Evolutionary conservation across 2,888 invertebrate genomes (phyloP), one percentile per base, ranked within the genome.

Genomic region (Pandemis heparana): DNA sequence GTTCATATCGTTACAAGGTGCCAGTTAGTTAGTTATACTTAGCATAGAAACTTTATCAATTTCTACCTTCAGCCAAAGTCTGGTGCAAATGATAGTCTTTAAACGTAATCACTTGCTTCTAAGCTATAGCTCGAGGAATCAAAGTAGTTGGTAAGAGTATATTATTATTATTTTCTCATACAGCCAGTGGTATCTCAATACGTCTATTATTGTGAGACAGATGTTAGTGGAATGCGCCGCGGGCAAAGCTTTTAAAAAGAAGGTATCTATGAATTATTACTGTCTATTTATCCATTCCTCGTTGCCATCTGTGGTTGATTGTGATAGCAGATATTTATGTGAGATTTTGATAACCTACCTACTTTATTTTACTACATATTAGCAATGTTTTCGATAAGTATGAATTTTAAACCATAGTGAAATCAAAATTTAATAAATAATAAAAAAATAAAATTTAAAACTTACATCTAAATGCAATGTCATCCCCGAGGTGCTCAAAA

Each of bases 171-270:
- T 74, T 69, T 56, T 70, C 68, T 64, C 61, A 74, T 65, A 65
- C 70, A 74, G 70, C 74, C 75, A 67, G 75, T 77, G 80, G 82
- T 79, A 81, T 86, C 85, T 87, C 85, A 86, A 88, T 87, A 84
- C 83, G 84, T 86, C 84, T 84, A 86, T 87, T 88, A 89, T 86
- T 81, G 77, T 77, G 83, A 84, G 83, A 84, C 81, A 80, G 80
- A 82, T 83, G 83, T 85, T 82, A 82, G 78, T 46, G 63, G 80
- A 78, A 78, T 75, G 77, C 74, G 87, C 89, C 85, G 70, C 78
- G 72, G 84, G 90, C 87, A 68, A 77, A 51, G 64, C 64, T 74
- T 65, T 74, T 60, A 65, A 74, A 73, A 73, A 73, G 63, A 73
- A 68, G 68, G 59, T 53, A 70, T 74, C 60, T 65, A 74, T 74